Percentiles rank a stretch among this genome's conserved stretches.
Evolutionary conservation across 2,888 invertebrate genomes (phyloP).

Genomic region (Tyria jacobaeae): DNA sequence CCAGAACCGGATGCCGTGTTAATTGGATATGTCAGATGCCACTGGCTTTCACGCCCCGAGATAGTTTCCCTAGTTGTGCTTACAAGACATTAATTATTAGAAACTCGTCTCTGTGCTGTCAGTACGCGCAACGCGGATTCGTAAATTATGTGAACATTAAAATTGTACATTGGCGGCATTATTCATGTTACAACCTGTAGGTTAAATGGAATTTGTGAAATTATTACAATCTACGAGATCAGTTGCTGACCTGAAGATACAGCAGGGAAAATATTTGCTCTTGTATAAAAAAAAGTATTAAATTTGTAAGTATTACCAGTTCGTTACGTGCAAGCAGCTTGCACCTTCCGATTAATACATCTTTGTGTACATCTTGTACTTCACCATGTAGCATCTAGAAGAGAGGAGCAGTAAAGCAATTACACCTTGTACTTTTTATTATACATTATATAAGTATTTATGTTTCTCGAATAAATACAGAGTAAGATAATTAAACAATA

Average conservation of each 20-base stretch:
- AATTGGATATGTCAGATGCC: slow-evolving; percentile 86
- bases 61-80: slow-evolving; percentile 77
- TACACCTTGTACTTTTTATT: no score
- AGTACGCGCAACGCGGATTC: slow-evolving; percentile 40
- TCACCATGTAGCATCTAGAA: no score
- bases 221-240: not conserved
- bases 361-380: no score
- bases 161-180: slow-evolving; percentile 18
- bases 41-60: slow-evolving; percentile 78
- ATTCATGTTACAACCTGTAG: slow-evolving; percentile 8
- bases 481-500: no score
- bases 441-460: no score
- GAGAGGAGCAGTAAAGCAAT: no score
- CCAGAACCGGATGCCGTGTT: slow-evolving; percentile 79
- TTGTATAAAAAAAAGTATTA: no score
- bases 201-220: not conserved
- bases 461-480: no score
- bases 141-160: slow-evolving; percentile 26
- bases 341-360: no score
- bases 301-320: no score
- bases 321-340: no score
- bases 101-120: slow-evolving; percentile 56
- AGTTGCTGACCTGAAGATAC: not conserved
- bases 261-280: no score
- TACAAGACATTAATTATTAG: slow-evolving; percentile 81